These are phyloP conservation scores for Luehdorfia chinensis DNA, from an alignment of 1,140 invertebrate species.

Conservation along the genomic window DNA sequence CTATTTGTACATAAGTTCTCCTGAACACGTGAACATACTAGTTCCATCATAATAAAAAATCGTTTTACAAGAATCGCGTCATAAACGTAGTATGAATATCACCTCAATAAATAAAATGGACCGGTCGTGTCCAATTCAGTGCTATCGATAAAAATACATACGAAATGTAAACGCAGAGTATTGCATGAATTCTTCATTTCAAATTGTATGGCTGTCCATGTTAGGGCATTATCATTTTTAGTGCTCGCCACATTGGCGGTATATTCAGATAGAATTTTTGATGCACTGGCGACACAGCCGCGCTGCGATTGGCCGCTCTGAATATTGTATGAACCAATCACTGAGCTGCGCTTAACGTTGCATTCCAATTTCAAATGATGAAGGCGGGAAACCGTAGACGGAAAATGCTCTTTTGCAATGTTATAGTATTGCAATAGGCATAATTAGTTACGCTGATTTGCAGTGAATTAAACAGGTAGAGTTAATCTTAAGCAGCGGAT, in stretches of 20 bases:
- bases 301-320: conserved; percentile 64
- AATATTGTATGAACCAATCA: conserved; percentile 76
- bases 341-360: conserved; percentile 63
- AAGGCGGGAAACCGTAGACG: conserved; percentile 65
- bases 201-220: conserved; percentile 69
- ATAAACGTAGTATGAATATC: conserved; percentile 42
- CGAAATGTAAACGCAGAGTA: conserved; percentile 58
- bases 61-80: conserved; percentile 40
- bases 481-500: conserved; percentile 11
- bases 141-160: conserved; percentile 68
- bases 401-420: conserved; percentile 53
- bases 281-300: conserved; percentile 73
- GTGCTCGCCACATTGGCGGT: conserved; percentile 67
- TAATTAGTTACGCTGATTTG: conserved; percentile 48
- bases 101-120: conserved; percentile 63
- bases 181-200: conserved; percentile 72
- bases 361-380: conserved; percentile 73
- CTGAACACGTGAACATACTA: conserved; percentile 1
- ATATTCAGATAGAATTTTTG: conserved; percentile 77
- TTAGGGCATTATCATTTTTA: conserved; percentile 76
- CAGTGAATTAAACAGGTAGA: conserved; percentile 25
- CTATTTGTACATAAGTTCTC: too few relatives aligned
- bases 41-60: conserved; percentile 35
- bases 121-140: conserved; percentile 48
- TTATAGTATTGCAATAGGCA: conserved; percentile 36